Conservation (phyloP, 2,797 vertebrate genomes). For the Neosalanx taihuensis region DNA sequence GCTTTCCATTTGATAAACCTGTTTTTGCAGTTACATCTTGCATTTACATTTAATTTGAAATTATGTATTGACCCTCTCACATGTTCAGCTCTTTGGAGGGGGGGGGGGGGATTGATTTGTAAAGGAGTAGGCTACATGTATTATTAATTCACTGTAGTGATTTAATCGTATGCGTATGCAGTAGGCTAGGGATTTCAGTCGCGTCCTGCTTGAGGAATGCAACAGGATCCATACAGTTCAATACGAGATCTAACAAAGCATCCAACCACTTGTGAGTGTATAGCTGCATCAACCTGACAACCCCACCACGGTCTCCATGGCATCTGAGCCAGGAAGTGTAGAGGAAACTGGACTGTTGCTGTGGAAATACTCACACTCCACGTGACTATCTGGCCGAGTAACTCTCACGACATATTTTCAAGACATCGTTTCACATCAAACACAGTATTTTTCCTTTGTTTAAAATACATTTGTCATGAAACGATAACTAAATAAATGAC, state of each 20-base stretch:
- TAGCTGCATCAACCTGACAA: neutral
- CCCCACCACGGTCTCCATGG: neutral
- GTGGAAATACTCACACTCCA: neutral
- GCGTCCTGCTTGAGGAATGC: too few relatives aligned
- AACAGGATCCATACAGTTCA: too few relatives aligned
- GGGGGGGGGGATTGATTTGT: too few relatives aligned
- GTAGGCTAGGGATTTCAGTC: too few relatives aligned
- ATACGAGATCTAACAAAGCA: too few relatives aligned
- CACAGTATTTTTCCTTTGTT: neutral
- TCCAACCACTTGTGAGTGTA: too few relatives aligned
- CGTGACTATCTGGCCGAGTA: constrained; percentile 3
- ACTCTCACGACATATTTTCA: constrained; percentile 9
- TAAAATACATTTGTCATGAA: neutral
- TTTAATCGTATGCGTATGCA: too few relatives aligned
- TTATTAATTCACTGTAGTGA: too few relatives aligned
- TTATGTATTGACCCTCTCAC: too few relatives aligned
- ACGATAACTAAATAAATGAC: neutral
- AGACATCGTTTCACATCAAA: neutral
- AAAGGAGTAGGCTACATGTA: too few relatives aligned
- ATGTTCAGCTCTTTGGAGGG: too few relatives aligned
- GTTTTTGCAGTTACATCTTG: neutral
- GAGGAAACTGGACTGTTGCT: neutral
- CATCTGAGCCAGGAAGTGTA: constrained; percentile 10
- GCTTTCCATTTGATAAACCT: neutral
- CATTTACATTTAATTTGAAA: too few relatives aligned